A percentile compares a stretch with the other conserved stretches of the same genome.
Evolutionary conservation across 2,888 invertebrate species (phyloP).

Genomic region (Orchestes rusci): DNA sequence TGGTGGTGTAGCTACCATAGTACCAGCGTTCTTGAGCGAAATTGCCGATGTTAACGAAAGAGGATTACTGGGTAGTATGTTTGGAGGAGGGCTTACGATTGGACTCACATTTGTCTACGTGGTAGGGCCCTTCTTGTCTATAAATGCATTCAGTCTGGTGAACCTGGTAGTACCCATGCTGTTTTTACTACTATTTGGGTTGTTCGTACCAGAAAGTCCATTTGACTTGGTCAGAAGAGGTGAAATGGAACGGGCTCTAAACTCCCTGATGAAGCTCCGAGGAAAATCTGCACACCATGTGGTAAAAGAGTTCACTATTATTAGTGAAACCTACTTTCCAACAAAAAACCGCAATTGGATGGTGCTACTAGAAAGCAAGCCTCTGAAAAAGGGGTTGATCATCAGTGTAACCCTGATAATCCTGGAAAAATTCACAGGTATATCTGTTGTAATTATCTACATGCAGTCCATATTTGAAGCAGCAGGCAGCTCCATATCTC

Average conservation of each 20-base stretch:
- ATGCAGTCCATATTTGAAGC: constrained; percentile 61
- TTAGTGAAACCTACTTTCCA: constrained; percentile 19
- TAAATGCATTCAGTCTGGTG: constrained; percentile 20
- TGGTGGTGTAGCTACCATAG: too few species aligned
- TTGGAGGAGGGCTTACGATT: constrained; percentile 41
- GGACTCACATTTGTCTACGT: constrained; percentile 62
- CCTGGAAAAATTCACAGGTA: constrained; percentile 48
- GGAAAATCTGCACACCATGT: constrained; percentile 12
- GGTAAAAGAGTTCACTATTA: constrained; percentile 26
- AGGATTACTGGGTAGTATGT: constrained; percentile 56
- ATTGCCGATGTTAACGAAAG: constrained; percentile 70
- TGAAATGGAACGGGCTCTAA: constrained; percentile 52
- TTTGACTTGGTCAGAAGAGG: constrained; percentile 23
- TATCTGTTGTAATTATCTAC: constrained; percentile 71
- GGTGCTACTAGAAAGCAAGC: constrained; percentile 15
- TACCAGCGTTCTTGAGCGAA: constrained; percentile 81
- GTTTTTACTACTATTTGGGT: constrained; percentile 19
- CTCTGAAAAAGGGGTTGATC: constrained; percentile 36
- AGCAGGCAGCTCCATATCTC: constrained; percentile 41
- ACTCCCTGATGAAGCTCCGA: constrained; percentile 55
- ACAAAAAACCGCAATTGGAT: constrained; percentile 7
- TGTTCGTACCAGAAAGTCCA: constrained; percentile 28
- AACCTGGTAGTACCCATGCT: constrained; percentile 18
- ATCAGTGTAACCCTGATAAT: constrained; percentile 37
- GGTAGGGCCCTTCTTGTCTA: constrained; percentile 51